These are phyloP conservation scores for Mus spicilegus DNA, from an alignment of 2,113 vertebrate species.

Conservation along the genomic window DNA sequence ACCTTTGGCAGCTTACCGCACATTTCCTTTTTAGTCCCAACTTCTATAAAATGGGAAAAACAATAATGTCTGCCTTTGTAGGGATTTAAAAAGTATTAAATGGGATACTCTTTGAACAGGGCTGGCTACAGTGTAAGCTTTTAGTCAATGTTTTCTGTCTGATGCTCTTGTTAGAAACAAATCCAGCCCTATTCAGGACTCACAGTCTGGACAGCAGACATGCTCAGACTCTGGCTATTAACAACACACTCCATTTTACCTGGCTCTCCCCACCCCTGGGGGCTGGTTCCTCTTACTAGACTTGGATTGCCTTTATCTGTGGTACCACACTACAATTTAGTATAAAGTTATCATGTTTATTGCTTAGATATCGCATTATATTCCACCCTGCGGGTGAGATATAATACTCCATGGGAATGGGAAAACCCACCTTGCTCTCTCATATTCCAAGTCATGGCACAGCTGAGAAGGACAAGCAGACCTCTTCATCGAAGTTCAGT, in stretches of 20 bases:
- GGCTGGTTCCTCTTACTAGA: not conserved
- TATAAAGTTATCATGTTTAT: not conserved
- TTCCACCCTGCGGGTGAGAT: not conserved
- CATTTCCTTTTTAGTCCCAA: not conserved
- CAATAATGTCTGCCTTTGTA: conserved; percentile 10
- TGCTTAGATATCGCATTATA: not conserved
- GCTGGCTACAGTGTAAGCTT: not conserved
- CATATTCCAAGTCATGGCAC: not conserved
- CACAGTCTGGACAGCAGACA: not conserved
- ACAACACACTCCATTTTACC: not conserved
- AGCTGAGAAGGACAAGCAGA: conserved; percentile 12
- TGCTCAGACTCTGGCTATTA: not conserved
- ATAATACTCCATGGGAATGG: not conserved
- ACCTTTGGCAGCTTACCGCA: not conserved
- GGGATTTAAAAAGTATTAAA: not conserved
- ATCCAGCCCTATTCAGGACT: not conserved
- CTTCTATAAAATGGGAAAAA: conserved; percentile 7
- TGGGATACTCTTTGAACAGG: not conserved
- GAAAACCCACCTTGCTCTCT: not conserved
- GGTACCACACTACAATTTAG: not conserved
- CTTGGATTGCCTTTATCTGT: not conserved
- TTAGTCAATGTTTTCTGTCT: conserved; percentile 24
- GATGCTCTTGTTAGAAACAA: not conserved
- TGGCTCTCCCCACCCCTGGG: not conserved
- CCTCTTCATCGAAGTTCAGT: conserved; percentile 11